Evolutionary conservation across 2,888 invertebrate genomes (phyloP).

Genomic region (Argyra leucocephala): DNA sequence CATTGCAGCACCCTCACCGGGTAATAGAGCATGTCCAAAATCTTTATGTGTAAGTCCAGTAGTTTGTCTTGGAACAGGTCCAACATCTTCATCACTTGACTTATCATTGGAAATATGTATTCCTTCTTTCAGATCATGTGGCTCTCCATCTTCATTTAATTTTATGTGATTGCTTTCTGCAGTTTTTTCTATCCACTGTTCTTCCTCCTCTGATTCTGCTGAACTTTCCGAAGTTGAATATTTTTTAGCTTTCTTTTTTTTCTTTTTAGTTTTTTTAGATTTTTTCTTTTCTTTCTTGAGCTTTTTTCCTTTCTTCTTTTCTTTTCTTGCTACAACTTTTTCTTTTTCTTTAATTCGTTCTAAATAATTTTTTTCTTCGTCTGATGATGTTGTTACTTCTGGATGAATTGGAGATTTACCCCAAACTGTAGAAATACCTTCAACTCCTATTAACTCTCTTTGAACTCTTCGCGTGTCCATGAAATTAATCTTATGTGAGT

Average conservation of each 20-base stretch:
- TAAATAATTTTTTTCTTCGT: slow-evolving; percentile 38
- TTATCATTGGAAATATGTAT: not conserved
- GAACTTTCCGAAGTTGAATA: slow-evolving; percentile 33
- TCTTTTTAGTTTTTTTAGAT: slow-evolving; percentile 46
- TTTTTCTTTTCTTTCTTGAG: slow-evolving; percentile 44
- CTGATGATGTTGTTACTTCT: slow-evolving; percentile 46
- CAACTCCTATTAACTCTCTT: slow-evolving; percentile 62
- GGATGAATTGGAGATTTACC: slow-evolving; percentile 61
- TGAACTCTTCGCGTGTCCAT: slow-evolving; percentile 62
- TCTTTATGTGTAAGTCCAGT: slow-evolving; percentile 66
- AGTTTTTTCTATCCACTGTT: slow-evolving; percentile 62
- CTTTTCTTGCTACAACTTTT: slow-evolving; percentile 26
- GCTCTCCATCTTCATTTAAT: slow-evolving; percentile 35
- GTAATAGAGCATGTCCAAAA: slow-evolving; percentile 84
- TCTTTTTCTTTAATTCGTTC: slow-evolving; percentile 31
- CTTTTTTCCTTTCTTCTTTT: slow-evolving; percentile 29
- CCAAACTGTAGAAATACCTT: slow-evolving; percentile 63
- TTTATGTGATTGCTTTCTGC: slow-evolving; percentile 29
- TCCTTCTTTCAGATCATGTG: slow-evolving; percentile 38
- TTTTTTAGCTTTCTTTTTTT: slow-evolving; percentile 40
- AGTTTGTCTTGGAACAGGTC: slow-evolving; percentile 61
- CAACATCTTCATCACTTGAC: slow-evolving; percentile 46
- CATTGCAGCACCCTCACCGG: slow-evolving; percentile 99
- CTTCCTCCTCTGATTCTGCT: slow-evolving; percentile 44
- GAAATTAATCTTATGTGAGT: slow-evolving; percentile 47